These are phyloP conservation scores for Trichonephila inaurata DNA, from an alignment of 1,140 invertebrate species.

Conservation along the genomic window DNA sequence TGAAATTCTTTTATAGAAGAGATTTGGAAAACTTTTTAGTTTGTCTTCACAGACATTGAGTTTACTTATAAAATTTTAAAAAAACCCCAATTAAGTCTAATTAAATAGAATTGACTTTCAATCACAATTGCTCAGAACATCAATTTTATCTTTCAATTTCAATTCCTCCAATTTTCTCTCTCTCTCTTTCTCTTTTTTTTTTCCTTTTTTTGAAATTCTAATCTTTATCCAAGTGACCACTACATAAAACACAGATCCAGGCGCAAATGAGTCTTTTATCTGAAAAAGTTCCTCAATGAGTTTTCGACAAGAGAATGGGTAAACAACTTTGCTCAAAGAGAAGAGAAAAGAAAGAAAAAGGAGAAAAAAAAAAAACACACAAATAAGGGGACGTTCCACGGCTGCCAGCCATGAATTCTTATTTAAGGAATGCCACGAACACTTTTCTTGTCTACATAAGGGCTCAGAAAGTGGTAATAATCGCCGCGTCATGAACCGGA, in stretches of 20 bases:
- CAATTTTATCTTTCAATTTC: too few species aligned
- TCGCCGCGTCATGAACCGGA: neutral
- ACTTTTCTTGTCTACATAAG: neutral
- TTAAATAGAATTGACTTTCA: too few species aligned
- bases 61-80: too few species aligned
- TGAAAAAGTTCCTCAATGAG: constrained; percentile 40
- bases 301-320: constrained; percentile 58
- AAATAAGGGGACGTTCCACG: constrained; percentile 22
- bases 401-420: constrained; percentile 37
- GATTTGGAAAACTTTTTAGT: too few species aligned
- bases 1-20: too few species aligned
- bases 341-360: too few species aligned
- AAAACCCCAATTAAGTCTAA: too few species aligned
- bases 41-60: too few species aligned
- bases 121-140: too few species aligned
- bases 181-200: too few species aligned
- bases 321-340: constrained; percentile 51
- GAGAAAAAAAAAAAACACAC: neutral
- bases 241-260: constrained; percentile 26
- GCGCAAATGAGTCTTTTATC: constrained; percentile 66
- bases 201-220: neutral
- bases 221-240: neutral
- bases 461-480: neutral
- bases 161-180: too few species aligned
- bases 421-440: constrained; percentile 43